Conservation (phyloP, 92 coral and sea anemone genomes). For the Scolanthus callimorphus region DNA sequence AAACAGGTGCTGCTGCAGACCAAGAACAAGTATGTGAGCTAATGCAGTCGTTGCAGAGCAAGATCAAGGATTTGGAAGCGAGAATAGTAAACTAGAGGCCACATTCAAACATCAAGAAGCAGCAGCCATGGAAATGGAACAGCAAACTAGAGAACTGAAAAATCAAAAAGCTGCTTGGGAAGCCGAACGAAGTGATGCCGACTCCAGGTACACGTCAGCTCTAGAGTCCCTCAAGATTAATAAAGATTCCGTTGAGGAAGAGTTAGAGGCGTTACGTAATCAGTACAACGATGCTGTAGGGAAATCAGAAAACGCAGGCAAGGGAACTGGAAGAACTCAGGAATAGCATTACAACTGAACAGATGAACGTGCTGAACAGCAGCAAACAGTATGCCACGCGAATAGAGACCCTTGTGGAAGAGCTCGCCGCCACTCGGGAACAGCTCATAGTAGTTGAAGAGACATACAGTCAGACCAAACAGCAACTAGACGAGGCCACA, state of each 20-base stretch:
- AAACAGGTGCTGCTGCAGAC: slow-evolving; percentile 1
- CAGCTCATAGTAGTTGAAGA: slow-evolving; percentile 13
- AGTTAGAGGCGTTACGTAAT: slow-evolving; percentile 11
- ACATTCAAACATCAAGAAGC: not conserved
- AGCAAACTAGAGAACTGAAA: slow-evolving; percentile 30
- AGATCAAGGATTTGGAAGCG: slow-evolving; percentile 22
- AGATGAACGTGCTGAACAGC: slow-evolving; percentile 17
- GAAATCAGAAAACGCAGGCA: slow-evolving; percentile 12
- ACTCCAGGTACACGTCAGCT: slow-evolving; percentile 6
- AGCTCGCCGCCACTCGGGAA: slow-evolving; percentile 2
- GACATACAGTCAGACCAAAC: not conserved
- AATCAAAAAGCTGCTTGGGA: slow-evolving; percentile 16
- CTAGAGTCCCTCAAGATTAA: slow-evolving; percentile 9
- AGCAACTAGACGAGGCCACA: slow-evolving; percentile 3
- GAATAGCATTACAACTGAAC: slow-evolving; percentile 7
- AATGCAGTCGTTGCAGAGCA: slow-evolving; percentile 9
- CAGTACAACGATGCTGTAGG: not conserved
- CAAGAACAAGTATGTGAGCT: slow-evolving; percentile 9
- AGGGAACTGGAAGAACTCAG: slow-evolving; percentile 18
- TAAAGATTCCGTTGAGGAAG: slow-evolving; percentile 17
- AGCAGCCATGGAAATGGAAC: slow-evolving; percentile 8
- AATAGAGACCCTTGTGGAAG: slow-evolving; percentile 6
- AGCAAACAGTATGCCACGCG: slow-evolving; percentile 11
- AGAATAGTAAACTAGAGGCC: slow-evolving; percentile 3
- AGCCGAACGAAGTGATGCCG: slow-evolving; percentile 19